Evolutionary conservation across 2,797 vertebrate genomes (phyloP), one percentile per base, ranked within the genome.

Genomic region (Peromyscus melanophrys): DNA sequence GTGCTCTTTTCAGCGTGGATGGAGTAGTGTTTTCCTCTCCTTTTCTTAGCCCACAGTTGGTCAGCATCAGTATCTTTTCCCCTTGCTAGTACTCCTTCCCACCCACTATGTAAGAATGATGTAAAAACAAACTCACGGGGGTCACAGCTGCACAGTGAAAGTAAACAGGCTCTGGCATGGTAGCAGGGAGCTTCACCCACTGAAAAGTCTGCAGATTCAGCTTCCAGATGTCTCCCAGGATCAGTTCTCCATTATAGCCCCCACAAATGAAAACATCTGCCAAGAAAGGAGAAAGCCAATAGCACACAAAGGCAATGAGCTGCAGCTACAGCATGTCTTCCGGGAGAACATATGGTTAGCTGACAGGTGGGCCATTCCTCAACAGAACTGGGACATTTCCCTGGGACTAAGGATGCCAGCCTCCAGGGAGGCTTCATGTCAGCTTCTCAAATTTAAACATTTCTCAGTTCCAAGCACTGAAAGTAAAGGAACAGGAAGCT

Each of bases 101-200:
- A 82, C 37, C 86, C 87, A 43, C 29, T 43, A 29, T 0, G 2
- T 43, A 89, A 91, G 16, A 43, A 82, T 91, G n/a, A 25, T 4
- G 46, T 0, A 76, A 90, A 94, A 95, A 86, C 29, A 78, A 43
- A 99, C 99, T 99, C 82, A 99, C 99, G 14, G 99, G 99, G 17
- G 99, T 99, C 87, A 99, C 99, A 57, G 99, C 99, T 96, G 99
- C 99, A 93, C 99, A 99, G 99, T 99, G 99, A 98, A 99, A 99
- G 98, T 99, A 99, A 19, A 99, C 99, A 0, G 99, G 99, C 97
- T 99, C 99, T 0, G 99, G 99, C 99, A 99, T 99, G 83, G 98
- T 93, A 1, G 99, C 99, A 10, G 99, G 99, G 9, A 99, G 99
- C 98, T 99, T 99, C 46, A 99, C 99, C 99, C 99, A 99, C 97